Base-by-base conservation (phyloP, 2,888 invertebrate genomes). In the Acrobasis repandana region DNA sequence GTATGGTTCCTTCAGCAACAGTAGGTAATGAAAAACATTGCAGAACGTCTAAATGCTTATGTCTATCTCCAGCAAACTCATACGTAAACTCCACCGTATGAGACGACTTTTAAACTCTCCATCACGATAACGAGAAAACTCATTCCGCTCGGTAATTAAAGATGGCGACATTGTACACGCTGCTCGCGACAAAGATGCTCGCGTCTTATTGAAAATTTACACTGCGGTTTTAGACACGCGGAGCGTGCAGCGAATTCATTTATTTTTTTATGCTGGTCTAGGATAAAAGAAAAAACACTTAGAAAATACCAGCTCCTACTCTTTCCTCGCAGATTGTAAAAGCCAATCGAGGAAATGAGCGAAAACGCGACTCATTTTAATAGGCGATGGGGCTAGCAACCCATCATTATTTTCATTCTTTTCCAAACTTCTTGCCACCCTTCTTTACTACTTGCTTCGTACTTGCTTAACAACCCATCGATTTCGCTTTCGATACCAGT, bases 81-180 rank as follows among this genome's bases (percentile, higher is more conserved):
- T 38, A 38, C 43, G 43, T 10, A 14, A 28, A n/a, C 43, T 43
- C 43, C 43, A 14, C 2, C 43, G n/a, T 43, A 43, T 6, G n/a
- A 43, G 43, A 6, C 43, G 43, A 14, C 43, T 43, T 43, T 43
- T 14, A 43, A 43, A 43, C 43, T 43, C 43, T 43, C 43, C 43
- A 43, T 43, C 43, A 43, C 43, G 43, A 43, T 43, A 43, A 43
- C 43, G 43, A 43, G 43, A 43, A 43, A 43, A 43, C 43, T 43
- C 43, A 43, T 43, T 43, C 43, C 2, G 43, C 43, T n/a, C 14
- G 4, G 43, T 43, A 43, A 43, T 43, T 43, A 43, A 43, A 43
- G 43, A 43, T 43, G 43, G 43, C 14, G 43, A 43, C 43, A 43
- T n/a, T 43, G 43, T 43, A 14, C 11, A 11, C 14, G 11, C n/a